Conservation (phyloP, 2,888 invertebrate genomes). For the Cyaniris semiargus region DNA sequence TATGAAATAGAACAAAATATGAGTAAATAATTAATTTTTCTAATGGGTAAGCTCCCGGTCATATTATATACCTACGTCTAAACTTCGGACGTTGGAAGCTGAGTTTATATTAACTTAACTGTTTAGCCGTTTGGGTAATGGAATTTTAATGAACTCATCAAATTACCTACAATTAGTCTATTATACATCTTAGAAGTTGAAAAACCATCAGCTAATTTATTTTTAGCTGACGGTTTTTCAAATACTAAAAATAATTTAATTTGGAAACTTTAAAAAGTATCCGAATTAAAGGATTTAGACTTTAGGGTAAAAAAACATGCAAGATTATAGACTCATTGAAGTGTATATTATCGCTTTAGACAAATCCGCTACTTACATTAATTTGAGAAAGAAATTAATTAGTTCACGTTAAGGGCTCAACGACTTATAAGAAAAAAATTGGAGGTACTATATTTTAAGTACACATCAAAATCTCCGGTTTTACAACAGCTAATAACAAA, state of each 20-base stretch:
- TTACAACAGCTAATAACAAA: neutral
- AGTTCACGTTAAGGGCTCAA: too few species aligned
- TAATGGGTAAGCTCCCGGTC: neutral
- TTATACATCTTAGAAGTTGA: neutral
- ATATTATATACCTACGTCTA: neutral
- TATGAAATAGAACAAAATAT: neutral
- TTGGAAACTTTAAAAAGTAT: too few species aligned
- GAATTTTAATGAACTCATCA: neutral
- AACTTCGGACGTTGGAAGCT: conserved; percentile 1
- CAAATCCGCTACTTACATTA: too few species aligned
- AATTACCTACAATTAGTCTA: neutral
- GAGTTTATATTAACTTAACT: conserved; percentile 1
- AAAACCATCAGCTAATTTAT: neutral
- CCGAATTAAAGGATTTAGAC: too few species aligned
- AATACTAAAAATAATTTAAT: too few species aligned
- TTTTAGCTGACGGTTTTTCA: too few species aligned
- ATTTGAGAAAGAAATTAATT: too few species aligned
- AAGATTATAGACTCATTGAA: too few species aligned
- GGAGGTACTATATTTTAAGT: neutral
- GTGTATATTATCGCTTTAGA: too few species aligned
- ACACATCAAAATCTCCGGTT: neutral
- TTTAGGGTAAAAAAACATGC: too few species aligned
- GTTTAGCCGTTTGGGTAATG: neutral
- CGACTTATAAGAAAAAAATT: neutral
- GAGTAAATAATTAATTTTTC: neutral